Evolutionary conservation across 2,113 vertebrate species (phyloP).

Genomic region (rat (Rattus norvegicus)): DNA sequence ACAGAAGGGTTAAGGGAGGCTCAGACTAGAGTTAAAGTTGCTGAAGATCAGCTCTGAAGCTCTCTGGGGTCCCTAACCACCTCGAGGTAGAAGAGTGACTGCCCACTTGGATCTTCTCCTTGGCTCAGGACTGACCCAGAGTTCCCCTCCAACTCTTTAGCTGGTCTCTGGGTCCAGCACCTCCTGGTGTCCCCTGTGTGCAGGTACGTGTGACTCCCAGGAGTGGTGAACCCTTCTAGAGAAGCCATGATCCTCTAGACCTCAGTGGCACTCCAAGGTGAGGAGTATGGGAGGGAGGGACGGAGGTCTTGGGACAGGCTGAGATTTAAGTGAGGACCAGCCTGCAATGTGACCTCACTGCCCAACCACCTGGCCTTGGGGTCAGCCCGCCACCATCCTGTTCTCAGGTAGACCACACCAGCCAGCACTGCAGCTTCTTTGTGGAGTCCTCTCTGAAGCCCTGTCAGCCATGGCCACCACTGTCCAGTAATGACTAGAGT

Average conservation of each 20-base stretch:
- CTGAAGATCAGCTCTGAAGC: not conserved
- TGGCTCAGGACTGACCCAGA: not conserved
- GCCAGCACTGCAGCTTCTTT: not conserved
- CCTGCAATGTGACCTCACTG: not conserved
- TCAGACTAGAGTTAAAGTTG: not conserved
- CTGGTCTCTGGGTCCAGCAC: not conserved
- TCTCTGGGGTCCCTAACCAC: not conserved
- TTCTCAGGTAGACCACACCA: not conserved
- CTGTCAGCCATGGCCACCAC: not conserved
- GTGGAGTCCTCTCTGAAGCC: not conserved
- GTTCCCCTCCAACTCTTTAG: too few relatives aligned
- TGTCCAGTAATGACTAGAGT: not conserved
- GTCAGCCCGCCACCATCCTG: too few relatives aligned
- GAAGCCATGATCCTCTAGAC: not conserved
- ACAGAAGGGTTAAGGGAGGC: not conserved
- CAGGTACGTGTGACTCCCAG: not conserved
- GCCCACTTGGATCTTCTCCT: not conserved
- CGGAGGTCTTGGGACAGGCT: not conserved
- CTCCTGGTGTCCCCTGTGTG: not conserved
- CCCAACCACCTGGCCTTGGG: not conserved
- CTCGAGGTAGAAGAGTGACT: not conserved
- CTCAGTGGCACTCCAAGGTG: not conserved
- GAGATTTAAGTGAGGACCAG: not conserved
- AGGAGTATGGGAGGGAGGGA: accelerated
- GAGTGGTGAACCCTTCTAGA: not conserved